Conservation (phyloP, 2,113 vertebrate genomes). For the Cololabis saira region DNA sequence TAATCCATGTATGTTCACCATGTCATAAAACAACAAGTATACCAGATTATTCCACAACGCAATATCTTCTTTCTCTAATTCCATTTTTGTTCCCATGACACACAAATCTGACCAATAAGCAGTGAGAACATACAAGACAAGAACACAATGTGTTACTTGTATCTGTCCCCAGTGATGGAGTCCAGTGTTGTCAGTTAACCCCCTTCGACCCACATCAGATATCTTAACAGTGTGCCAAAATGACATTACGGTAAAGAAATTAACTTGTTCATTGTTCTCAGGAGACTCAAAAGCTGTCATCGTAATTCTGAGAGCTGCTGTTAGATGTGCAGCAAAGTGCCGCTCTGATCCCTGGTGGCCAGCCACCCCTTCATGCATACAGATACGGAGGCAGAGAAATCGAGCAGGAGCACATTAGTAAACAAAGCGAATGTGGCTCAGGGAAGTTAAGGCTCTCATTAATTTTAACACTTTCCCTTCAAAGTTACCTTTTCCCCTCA, state of each 20-base stretch:
- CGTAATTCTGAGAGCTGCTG: constrained; percentile 46
- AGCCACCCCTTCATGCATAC: constrained; percentile 41
- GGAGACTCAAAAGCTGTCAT: constrained; percentile 56
- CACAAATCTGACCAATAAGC: no score
- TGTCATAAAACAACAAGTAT: no score
- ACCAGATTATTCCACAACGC: no score
- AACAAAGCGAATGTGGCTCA: constrained; percentile 36
- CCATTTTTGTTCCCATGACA: no score
- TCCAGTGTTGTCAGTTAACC: constrained; percentile 22
- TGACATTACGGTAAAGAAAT: constrained; percentile 62
- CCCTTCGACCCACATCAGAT: constrained; percentile 5
- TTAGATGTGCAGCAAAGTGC: constrained; percentile 52
- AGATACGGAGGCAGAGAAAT: constrained; percentile 29
- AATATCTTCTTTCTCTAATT: no score
- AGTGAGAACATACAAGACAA: constrained; percentile 15
- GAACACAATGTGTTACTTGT: constrained; percentile 34
- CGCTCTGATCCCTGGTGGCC: constrained; percentile 47
- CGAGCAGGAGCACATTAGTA: constrained; percentile 27
- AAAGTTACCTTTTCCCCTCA: constrained; percentile 1
- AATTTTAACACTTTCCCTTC: constrained; percentile 4
- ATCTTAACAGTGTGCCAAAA: constrained; percentile 33
- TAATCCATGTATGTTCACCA: no score
- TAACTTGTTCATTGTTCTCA: constrained; percentile 46
- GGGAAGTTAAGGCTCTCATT: constrained; percentile 21
- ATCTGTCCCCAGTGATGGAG: constrained; percentile 11